Evolutionary conservation across 1,140 invertebrate genomes (phyloP).

Genomic region (Acyrthosiphon pisum): DNA sequence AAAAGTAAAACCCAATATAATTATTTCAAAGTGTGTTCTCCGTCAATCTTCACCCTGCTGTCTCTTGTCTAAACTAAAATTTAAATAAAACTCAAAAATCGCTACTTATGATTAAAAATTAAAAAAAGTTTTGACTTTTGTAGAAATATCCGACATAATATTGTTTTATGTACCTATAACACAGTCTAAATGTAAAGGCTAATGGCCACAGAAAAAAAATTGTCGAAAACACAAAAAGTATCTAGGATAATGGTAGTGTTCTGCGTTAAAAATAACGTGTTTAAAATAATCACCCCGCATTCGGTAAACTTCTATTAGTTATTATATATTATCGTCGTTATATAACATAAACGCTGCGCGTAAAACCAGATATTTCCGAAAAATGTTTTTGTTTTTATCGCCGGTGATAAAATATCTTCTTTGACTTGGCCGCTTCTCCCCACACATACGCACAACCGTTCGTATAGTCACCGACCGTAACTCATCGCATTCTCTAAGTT

Average conservation of each 20-base stretch:
- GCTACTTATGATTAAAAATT: neutral
- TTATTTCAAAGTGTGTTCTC: too few relatives aligned
- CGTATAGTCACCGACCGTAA: neutral
- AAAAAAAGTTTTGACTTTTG: neutral
- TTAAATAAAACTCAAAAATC: neutral
- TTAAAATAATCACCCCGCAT: neutral
- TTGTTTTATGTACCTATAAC: neutral
- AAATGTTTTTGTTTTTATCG: constrained; percentile 21
- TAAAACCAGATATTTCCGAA: neutral
- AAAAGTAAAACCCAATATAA: neutral
- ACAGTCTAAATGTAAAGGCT: neutral
- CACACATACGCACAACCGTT: neutral
- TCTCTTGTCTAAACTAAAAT: neutral
- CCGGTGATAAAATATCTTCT: neutral
- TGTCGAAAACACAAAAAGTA: neutral
- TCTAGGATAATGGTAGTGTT: neutral
- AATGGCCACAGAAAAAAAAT: neutral
- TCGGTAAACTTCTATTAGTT: neutral
- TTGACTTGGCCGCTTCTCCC: neutral
- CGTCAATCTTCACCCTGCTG: too few relatives aligned
- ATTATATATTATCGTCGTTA: neutral
- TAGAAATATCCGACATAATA: neutral
- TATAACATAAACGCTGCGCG: neutral
- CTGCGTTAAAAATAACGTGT: too few relatives aligned
- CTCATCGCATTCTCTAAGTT: neutral